Evolutionary conservation across 2,113 vertebrate species (phyloP).

Genomic region (Neogobius melanostomus): DNA sequence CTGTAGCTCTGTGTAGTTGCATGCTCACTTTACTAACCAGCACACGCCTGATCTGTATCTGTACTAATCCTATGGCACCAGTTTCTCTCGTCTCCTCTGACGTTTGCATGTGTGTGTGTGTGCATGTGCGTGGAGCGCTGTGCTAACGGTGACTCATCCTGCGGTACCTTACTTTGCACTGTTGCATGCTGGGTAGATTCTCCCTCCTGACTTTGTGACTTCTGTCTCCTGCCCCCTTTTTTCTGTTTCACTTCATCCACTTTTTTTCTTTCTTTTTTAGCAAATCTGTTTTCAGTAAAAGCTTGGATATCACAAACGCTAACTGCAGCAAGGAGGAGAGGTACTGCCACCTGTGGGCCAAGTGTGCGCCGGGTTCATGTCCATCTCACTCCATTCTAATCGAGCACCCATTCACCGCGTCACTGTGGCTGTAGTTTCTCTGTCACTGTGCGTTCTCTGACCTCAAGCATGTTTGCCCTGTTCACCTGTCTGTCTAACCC

Average conservation of each 20-base stretch:
- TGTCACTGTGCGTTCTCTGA: constrained; percentile 4
- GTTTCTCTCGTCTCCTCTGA: background rate
- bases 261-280: constrained; percentile 63
- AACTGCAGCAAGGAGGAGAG: constrained; percentile 97
- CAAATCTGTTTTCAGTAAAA: constrained; percentile 92
- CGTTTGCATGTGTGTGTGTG: constrained; percentile 34
- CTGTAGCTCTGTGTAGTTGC: background rate
- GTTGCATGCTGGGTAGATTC: constrained; percentile 45
- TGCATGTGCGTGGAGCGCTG: constrained; percentile 14
- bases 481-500: background rate
- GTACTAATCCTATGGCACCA: background rate
- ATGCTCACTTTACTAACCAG: constrained; percentile 15
- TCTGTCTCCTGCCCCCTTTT: constrained; percentile 62
- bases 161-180: background rate
- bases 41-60: constrained; percentile 36
- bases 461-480: background rate
- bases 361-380: constrained; percentile 7
- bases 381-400: constrained; percentile 13
- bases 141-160: constrained; percentile 1
- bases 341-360: constrained; percentile 73
- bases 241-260: constrained; percentile 47
- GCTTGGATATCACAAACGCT: constrained; percentile 99
- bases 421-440: background rate
- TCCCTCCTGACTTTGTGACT: constrained; percentile 49
- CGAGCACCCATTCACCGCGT: background rate